These are phyloP conservation scores for Rhopalosiphum padi DNA, from an alignment of 1,140 invertebrate genomes.

Conservation along the genomic window DNA sequence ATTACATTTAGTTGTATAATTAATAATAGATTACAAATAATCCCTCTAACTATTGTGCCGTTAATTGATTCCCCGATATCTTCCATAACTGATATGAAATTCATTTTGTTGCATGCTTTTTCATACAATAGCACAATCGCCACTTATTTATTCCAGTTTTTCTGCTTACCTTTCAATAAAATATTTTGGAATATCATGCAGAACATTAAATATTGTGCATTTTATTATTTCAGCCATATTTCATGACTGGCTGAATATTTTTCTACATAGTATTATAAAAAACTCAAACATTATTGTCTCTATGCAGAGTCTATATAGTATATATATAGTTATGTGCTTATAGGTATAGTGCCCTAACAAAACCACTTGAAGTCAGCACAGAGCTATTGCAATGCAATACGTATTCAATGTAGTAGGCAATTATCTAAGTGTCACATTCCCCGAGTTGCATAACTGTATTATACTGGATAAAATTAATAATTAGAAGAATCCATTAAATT, in stretches of 20 bases:
- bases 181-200: background rate
- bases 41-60: background rate
- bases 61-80: background rate
- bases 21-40: background rate
- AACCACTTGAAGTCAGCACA: background rate
- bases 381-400: background rate
- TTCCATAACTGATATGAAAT: background rate
- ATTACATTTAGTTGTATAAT: background rate
- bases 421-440: background rate
- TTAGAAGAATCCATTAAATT: background rate
- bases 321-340: too few species aligned
- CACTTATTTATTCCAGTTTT: background rate
- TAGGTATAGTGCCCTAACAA: too few species aligned
- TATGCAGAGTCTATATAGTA: background rate
- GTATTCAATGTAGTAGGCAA: background rate
- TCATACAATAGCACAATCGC: background rate
- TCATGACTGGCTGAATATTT: background rate
- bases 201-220: background rate
- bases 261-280: background rate
- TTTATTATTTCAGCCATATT: background rate
- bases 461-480: background rate
- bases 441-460: background rate
- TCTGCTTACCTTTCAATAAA: background rate
- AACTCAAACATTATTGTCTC: background rate
- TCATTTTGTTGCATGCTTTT: background rate